These are phyloP conservation scores for Mythimna vitellina DNA, from an alignment of 2,888 invertebrate genomes.

Conservation along the genomic window DNA sequence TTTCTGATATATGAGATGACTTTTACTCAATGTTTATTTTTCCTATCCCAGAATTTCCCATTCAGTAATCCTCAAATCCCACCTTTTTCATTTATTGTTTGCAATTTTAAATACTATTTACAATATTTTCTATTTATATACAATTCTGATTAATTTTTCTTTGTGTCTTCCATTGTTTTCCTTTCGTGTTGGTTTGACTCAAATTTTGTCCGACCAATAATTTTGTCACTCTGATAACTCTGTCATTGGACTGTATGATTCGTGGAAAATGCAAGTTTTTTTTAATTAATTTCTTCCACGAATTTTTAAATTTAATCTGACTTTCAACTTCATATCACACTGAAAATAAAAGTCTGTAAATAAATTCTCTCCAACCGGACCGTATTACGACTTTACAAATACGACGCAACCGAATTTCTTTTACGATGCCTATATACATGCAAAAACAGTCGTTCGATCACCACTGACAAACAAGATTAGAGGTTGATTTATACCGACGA, in stretches of 20 bases:
- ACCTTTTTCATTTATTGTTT: background rate
- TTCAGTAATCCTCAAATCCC: background rate
- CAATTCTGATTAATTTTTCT: background rate
- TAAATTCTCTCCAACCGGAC: conserved; percentile 13
- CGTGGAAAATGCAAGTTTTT: no score
- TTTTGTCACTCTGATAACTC: no score
- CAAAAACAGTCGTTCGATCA: conserved; percentile 77
- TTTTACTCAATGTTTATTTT: background rate
- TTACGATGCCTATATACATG: conserved; percentile 56
- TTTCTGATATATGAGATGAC: background rate
- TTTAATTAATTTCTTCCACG: no score
- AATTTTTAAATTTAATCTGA: background rate
- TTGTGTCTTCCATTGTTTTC: background rate
- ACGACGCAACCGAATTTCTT: conserved; percentile 26
- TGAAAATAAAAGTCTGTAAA: conserved; percentile 2
- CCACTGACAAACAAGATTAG: conserved; percentile 81
- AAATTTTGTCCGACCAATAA: no score
- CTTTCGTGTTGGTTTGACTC: no score
- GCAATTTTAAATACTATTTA: no score
- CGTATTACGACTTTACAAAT: conserved; percentile 48
- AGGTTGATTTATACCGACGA: conserved; percentile 80
- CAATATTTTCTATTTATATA: background rate
- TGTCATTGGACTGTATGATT: no score
- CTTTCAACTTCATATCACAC: background rate
- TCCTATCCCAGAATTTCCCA: background rate